Percentiles rank a stretch among this genome's conserved stretches.
Evolutionary conservation across 2,888 invertebrate genomes (phyloP).

Genomic region (Mythimna ferrago): DNA sequence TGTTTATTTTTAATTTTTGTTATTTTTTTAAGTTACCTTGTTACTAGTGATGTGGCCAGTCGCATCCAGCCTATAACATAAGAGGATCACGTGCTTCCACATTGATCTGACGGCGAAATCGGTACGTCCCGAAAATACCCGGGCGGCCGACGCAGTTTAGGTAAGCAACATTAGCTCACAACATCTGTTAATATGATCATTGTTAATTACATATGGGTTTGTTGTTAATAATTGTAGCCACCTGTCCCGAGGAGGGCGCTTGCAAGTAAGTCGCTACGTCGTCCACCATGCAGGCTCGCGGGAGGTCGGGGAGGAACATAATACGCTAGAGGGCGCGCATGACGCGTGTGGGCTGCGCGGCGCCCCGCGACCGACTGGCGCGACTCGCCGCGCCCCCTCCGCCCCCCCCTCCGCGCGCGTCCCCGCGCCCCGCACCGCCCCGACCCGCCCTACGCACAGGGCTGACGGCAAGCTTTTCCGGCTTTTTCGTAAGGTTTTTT

Average conservation of each 20-base stretch:
- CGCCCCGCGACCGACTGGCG: slow-evolving; percentile 89
- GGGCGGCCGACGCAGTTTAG: slow-evolving; percentile 87
- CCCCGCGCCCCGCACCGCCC: slow-evolving; percentile 66
- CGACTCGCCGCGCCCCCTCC: slow-evolving; percentile 65
- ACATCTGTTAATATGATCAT: slow-evolving; percentile 91
- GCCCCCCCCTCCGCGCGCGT: slow-evolving; percentile 64
- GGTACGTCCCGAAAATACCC: slow-evolving; percentile 88
- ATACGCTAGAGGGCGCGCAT: slow-evolving; percentile 88
- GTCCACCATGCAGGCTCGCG: slow-evolving; percentile 99
- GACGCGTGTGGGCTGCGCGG: slow-evolving; percentile 88
- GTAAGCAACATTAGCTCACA: slow-evolving; percentile 90
- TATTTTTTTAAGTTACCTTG: slow-evolving; percentile 65
- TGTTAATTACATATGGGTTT: slow-evolving; percentile 91
- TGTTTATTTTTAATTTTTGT: slow-evolving; percentile 51
- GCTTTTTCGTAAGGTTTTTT: slow-evolving; percentile 57
- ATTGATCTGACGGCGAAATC: slow-evolving; percentile 82
- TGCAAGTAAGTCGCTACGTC: slow-evolving; percentile 98
- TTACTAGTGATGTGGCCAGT: slow-evolving; percentile 62
- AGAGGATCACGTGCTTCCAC: slow-evolving; percentile 79
- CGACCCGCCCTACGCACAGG: slow-evolving; percentile 77
- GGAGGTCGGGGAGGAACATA: slow-evolving; percentile 98
- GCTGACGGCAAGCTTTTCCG: slow-evolving; percentile 81
- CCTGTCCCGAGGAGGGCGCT: slow-evolving; percentile 98
- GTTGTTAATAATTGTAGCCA: slow-evolving; percentile 91
- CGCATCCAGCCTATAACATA: slow-evolving; percentile 72